A percentile compares a stretch with the other conserved stretches of the same genome.
Conservation (phyloP, 2,113 vertebrate species). For the Chloropsis hardwickii region DNA sequence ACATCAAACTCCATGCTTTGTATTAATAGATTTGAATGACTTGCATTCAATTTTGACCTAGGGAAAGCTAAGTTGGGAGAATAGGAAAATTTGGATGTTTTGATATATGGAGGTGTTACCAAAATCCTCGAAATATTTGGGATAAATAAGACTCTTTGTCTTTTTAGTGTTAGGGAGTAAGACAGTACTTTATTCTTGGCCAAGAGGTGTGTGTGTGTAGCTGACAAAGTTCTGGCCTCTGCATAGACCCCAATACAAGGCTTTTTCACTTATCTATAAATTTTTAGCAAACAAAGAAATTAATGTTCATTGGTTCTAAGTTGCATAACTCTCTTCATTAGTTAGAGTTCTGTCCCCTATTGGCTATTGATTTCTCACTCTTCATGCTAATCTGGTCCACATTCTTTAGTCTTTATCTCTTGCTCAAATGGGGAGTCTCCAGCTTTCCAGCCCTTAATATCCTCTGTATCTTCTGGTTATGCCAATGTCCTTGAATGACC, state of each 20-base stretch:
- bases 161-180: background rate
- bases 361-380: background rate
- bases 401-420: background rate
- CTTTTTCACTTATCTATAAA: background rate
- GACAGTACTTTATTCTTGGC: background rate
- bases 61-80: background rate
- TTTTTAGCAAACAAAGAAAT: background rate
- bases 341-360: background rate
- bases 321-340: background rate
- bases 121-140: background rate
- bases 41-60: background rate
- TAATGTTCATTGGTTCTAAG: background rate
- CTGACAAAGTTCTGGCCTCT: background rate
- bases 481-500: background rate
- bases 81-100: background rate
- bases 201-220: background rate
- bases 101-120: background rate
- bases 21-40: background rate
- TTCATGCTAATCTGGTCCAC: background rate
- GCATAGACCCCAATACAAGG: background rate
- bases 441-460: background rate
- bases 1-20: background rate
- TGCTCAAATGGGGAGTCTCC: background rate
- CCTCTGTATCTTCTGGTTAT: background rate
- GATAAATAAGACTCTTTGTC: background rate